Percentiles rank a stretch among this genome's conserved stretches.
These are phyloP conservation scores for Genyomyrus donnyi DNA, from an alignment of 2,113 vertebrate species.

Conservation along the genomic window DNA sequence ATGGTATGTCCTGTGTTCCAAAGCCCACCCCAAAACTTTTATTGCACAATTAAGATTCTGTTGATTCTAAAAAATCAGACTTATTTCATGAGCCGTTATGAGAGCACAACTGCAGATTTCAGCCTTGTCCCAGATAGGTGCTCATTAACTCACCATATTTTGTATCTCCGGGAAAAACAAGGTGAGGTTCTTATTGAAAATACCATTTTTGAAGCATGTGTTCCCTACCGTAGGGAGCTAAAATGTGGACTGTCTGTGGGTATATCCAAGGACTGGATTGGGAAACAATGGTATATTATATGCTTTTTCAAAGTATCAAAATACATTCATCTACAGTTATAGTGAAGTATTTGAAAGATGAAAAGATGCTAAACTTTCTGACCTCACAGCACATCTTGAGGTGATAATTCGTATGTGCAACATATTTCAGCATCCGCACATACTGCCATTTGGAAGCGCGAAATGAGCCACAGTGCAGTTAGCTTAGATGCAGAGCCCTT, in stretches of 20 bases:
- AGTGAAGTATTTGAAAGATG: not conserved
- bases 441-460: not conserved
- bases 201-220: not conserved
- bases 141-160: not conserved
- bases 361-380: not conserved
- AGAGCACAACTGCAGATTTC: not conserved
- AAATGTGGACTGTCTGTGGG: no score
- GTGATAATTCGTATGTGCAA: no score
- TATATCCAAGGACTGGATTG: not conserved
- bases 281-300: not conserved
- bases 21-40: not conserved
- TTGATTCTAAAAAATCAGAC: not conserved
- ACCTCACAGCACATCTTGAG: no score
- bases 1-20: not conserved
- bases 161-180: not conserved
- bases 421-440: not conserved
- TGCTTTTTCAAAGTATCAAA: not conserved
- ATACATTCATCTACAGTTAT: not conserved
- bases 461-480: not conserved
- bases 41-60: not conserved
- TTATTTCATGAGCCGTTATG: not conserved
- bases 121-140: not conserved
- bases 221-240: not conserved
- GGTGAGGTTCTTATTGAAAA: not conserved
- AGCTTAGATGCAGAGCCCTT: not conserved